Evolutionary conservation across 2,888 invertebrate genomes (phyloP), one percentile per base, ranked within the genome.

Genomic region (Phytoseiulus persimilis): DNA sequence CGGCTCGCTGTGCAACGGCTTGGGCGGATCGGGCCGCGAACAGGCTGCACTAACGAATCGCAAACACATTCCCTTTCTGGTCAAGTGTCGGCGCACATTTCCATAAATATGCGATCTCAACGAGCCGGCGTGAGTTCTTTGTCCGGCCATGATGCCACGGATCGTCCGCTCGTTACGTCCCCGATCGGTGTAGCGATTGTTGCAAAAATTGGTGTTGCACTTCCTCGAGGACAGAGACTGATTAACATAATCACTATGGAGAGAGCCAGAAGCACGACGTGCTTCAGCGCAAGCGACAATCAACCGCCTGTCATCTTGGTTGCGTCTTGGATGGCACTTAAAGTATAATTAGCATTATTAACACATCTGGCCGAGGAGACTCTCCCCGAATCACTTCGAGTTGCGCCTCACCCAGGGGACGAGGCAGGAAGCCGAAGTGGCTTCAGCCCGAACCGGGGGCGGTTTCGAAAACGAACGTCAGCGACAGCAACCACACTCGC

Each of bases 301-400:
- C 65, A 65, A 6, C 18, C 18, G 65, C 65, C 65, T 65, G 65
- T 65, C 65, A 65, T 65, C 65, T 65, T 65, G 65, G 9, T 65
- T 23, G 65, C 65, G 65, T 65, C 65, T 65, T 87, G 32, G 33
- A 45, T 45, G 87, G 87, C 87, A 87, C 32, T 87, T 33, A 87
- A 87, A 87, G 45, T 32, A 45, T 87, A 87, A 87, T 87, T 87
- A 87, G 87, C 87, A 87, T 87, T 87, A 87, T 87, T 87, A 87
- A 87, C 87, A 33, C 87, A 87, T 87, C 87, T 65, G 65, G 65
- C 28, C 2, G 65, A 23, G 65, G 28, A 28, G 65, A 28, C 65
- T 14, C 23, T 65, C 2, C 23, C 1, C 1, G 65, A 65, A 23
- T 65, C 5, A 65, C 65, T 65, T 65, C 23, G 18, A 65, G 65